A percentile compares a stretch with the other conserved stretches of the same genome.
These are phyloP conservation scores for Falco punctatus DNA, from an alignment of 2,113 vertebrate species.

Conservation along the genomic window DNA sequence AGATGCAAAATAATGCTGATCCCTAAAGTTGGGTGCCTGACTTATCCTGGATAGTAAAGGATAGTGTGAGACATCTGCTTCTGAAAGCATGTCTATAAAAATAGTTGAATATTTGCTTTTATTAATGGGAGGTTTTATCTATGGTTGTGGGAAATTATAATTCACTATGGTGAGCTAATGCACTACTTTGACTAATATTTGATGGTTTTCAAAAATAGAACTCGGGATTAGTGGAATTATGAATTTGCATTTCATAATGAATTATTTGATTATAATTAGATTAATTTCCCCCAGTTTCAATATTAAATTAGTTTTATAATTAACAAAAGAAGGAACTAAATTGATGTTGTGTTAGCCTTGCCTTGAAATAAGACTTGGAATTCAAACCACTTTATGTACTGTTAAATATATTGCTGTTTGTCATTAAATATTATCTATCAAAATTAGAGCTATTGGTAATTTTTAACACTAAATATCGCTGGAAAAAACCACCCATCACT, in stretches of 20 bases:
- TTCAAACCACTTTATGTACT: not conserved
- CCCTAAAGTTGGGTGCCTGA: not conserved
- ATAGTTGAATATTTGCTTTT: not conserved
- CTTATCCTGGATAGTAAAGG: not conserved
- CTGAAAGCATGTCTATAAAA: not conserved
- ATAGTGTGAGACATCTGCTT: not conserved
- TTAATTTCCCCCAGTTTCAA: not conserved
- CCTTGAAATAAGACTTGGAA: not conserved
- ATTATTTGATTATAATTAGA: not conserved
- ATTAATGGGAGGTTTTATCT: not conserved
- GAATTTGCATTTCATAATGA: not conserved
- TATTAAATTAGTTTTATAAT: not conserved
- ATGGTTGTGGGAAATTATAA: not conserved
- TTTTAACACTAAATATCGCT: not conserved
- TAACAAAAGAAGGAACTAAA: not conserved
- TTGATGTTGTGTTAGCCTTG: not conserved
- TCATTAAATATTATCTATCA: not conserved
- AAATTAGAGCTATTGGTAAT: not conserved
- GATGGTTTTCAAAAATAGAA: not conserved
- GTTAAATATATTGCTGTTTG: not conserved
- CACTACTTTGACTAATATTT: not conserved
- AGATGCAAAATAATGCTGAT: not conserved
- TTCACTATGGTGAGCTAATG: not conserved
- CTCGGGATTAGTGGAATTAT: not conserved
- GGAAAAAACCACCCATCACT: not conserved